A percentile compares a stretch with the other conserved stretches of the same genome.
These are phyloP conservation scores for Dendroctonus ponderosae DNA, from an alignment of 1,140 invertebrate genomes.

Conservation along the genomic window DNA sequence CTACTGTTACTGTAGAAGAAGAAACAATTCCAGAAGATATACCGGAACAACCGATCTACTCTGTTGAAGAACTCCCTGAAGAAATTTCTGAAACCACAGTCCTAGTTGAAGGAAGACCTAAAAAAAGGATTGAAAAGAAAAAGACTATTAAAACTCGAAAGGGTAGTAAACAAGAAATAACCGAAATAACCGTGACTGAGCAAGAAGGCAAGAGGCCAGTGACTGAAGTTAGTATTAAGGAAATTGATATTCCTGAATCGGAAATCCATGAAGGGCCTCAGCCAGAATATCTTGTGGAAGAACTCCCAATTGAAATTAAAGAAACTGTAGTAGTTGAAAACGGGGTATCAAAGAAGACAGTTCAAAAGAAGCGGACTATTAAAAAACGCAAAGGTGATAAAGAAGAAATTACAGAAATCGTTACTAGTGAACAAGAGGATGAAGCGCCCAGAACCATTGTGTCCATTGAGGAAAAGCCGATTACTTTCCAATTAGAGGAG, in stretches of 20 bases:
- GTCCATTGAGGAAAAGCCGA: no score
- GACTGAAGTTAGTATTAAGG: constrained; percentile 26
- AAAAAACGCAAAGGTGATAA: no score
- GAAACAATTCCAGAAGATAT: no score
- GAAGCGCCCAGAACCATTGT: no score
- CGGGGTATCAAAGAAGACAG: constrained; percentile 47
- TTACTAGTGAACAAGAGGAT: no score
- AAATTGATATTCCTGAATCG: constrained; percentile 36
- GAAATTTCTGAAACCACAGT: no score
- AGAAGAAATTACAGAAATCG: no score
- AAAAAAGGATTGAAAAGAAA: constrained; percentile 21
- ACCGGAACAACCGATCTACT: constrained; percentile 30
- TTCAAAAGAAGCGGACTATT: no score
- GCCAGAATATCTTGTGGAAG: no score
- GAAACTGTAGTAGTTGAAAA: constrained; percentile 6
- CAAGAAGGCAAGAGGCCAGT: constrained; percentile 39
- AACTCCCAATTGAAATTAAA: no score
- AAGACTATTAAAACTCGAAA: neutral
- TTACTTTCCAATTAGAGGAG: no score
- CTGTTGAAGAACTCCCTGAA: constrained; percentile 22
- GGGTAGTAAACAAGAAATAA: constrained; percentile 37
- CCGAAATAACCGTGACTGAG: constrained; percentile 45
- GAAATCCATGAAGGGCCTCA: no score
- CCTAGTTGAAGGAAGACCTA: constrained; percentile 40
- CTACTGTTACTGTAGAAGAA: constrained; percentile 44